phyloP scores from a whole-genome alignment of 2,797 vertebrate species.

The Ctenopoma multispine region DNA sequence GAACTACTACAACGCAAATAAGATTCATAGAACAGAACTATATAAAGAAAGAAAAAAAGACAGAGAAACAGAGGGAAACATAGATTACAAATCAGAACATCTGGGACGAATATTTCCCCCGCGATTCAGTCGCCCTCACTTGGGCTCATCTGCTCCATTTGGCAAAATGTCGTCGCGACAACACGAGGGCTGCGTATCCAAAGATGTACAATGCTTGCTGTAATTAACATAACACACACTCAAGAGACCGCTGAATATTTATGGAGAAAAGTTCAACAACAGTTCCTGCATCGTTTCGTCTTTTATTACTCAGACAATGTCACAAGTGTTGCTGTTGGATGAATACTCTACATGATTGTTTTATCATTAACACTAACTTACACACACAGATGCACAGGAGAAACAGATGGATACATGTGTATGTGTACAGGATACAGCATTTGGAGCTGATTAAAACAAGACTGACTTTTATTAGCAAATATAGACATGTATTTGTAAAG shows the following conservation, averaged over 20 bases:
- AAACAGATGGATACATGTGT: slow-evolving; percentile 28
- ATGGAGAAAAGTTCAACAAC: slow-evolving; percentile 51
- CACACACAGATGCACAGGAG: slow-evolving; percentile 17
- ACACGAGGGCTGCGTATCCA: slow-evolving; percentile 41
- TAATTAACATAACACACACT: slow-evolving; percentile 55
- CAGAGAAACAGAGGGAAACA: slow-evolving; percentile 25
- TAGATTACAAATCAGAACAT: slow-evolving; percentile 40
- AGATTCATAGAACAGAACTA: slow-evolving; percentile 11
- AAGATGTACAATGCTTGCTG: slow-evolving; percentile 44
- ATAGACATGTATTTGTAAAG: slow-evolving; percentile 42
- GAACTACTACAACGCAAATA: not conserved
- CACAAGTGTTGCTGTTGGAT: slow-evolving; percentile 55
- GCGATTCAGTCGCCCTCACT: slow-evolving; percentile 19
- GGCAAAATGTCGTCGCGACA: slow-evolving; percentile 50
- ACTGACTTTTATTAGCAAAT: slow-evolving; percentile 48
- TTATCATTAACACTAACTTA: slow-evolving; percentile 57
- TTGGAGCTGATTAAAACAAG: slow-evolving; percentile 27
- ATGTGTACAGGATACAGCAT: slow-evolving; percentile 40
- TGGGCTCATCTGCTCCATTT: slow-evolving; percentile 53
- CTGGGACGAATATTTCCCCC: slow-evolving; percentile 33
- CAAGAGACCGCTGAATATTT: slow-evolving; percentile 45
- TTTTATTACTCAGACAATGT: slow-evolving; percentile 73
- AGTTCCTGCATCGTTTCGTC: slow-evolving; percentile 52
- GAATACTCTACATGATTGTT: slow-evolving; percentile 45
- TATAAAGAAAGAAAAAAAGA: slow-evolving; percentile 7